Evolutionary conservation across 2,113 vertebrate species (phyloP), one percentile per base, ranked within the genome.

Genomic region (Oxyruncus cristatus): DNA sequence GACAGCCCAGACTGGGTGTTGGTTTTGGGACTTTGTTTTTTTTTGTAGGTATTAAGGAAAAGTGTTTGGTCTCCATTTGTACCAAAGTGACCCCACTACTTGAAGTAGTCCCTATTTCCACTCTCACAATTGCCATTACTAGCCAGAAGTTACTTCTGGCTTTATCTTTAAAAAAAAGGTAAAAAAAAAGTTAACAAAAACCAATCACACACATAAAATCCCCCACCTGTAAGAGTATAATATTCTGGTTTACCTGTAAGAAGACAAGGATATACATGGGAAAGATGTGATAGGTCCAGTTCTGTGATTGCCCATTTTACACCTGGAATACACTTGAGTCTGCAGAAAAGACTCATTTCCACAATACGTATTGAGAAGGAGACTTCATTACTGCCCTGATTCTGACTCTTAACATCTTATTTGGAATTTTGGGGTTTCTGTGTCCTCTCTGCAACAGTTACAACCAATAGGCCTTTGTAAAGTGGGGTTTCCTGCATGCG

Each of bases 191-290:
- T 55, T 63, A 42, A 41, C 13, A 37, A 55, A 42, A 65, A 33
- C 12, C 26, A 21, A 47, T 2, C 12, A 24, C 11, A 16, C 7
- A 13, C 23, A 78, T 4, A 49, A 24, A 50, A 3, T 0, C 0
- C 6, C 6, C 5, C 7, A 11, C 14, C 65, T 23, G 4, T 20
- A 35, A 52, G 1, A 49, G 5, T 20, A 27, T 20, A 42, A 42
- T n/a, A 27, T 58, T 58, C 68, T 71, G 15, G 65, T 63, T 37
- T 14, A 46, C 22, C 35, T 49, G 2, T 52, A 65, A 39, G 59
- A 39, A 62, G n/a, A 16, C 20, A 17, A n/a, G 30, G 5, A 32
- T 37, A 62, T 32, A 56, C 15, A 24, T 26, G 12, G 47, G 37
- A 87, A 88, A 92, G 82, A 30, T 85, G 58, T 49, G 47, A 70